These are phyloP conservation scores for Drosophila lacteicornis DNA, from an alignment of 1,140 invertebrate genomes.

Conservation along the genomic window DNA sequence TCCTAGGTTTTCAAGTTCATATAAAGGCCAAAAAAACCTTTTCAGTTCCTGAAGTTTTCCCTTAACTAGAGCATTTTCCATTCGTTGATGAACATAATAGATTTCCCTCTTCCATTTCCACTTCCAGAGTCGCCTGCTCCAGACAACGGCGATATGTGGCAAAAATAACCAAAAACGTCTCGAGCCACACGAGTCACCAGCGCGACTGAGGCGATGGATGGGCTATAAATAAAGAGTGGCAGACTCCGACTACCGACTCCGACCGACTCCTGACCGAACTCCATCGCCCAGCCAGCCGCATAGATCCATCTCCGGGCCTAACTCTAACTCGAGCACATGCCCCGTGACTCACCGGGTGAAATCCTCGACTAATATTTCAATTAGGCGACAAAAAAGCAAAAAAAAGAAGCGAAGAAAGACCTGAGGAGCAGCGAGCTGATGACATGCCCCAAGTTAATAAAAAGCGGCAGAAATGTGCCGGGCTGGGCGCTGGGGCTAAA, in stretches of 20 bases:
- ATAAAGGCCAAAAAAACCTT: not conserved
- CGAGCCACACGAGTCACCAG: slow-evolving; percentile 63
- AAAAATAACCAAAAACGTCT: slow-evolving; percentile 78
- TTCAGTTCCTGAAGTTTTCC: not conserved
- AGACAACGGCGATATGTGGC: slow-evolving; percentile 59
- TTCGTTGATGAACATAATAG: slow-evolving; percentile 5
- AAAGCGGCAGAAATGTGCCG: slow-evolving; percentile 80
- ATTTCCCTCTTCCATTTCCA: slow-evolving; percentile 52
- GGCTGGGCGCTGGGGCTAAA: slow-evolving; percentile 49
- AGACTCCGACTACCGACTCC: slow-evolving; percentile 55
- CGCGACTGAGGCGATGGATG: slow-evolving; percentile 67
- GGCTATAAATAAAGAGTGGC: slow-evolving; percentile 75
- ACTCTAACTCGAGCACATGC: slow-evolving; percentile 48
- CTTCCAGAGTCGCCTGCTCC: slow-evolving; percentile 48
- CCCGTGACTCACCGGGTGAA: slow-evolving; percentile 54
- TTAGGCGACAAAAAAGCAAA: slow-evolving; percentile 54
- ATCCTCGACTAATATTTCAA: slow-evolving; percentile 78
- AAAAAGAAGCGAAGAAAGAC: slow-evolving; percentile 4
- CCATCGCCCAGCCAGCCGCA: slow-evolving; percentile 21
- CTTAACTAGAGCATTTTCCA: slow-evolving; percentile 27
- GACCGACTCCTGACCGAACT: slow-evolving; percentile 33
- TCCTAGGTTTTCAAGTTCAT: not conserved
- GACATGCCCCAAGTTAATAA: slow-evolving; percentile 77
- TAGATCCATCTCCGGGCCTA: slow-evolving; percentile 29
- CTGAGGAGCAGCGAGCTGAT: slow-evolving; percentile 35